phyloP scores from a whole-genome alignment of 2,797 vertebrate species.

The Amblyraja radiata region DNA sequence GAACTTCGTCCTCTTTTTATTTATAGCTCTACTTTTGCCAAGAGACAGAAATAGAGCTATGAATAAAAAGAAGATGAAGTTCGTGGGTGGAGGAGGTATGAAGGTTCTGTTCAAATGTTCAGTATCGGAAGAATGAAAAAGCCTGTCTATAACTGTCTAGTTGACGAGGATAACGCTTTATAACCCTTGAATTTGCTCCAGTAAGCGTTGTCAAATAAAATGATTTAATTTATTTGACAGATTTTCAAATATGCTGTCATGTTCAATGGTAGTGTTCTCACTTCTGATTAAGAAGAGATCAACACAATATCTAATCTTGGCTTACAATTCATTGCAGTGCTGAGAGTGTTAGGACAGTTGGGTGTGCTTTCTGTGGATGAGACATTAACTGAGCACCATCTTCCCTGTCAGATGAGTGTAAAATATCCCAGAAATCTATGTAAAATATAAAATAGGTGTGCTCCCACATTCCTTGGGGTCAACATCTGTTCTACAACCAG shows the following conservation, averaged over 20 bases:
- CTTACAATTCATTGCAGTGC: background rate
- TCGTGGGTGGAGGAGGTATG: background rate
- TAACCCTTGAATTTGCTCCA: background rate
- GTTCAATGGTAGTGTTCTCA: background rate
- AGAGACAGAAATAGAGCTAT: background rate
- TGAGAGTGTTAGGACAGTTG: background rate
- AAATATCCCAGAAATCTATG: background rate
- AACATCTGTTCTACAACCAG: background rate
- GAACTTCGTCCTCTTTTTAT: too few relatives aligned
- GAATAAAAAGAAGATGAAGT: background rate
- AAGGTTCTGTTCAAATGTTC: background rate
- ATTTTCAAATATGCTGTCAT: background rate
- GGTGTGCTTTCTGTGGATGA: background rate
- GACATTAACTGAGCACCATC: background rate
- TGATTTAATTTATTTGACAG: background rate
- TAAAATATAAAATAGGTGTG: background rate
- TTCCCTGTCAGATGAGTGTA: background rate
- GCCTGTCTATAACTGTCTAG: background rate
- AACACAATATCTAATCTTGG: background rate
- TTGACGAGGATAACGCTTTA: background rate
- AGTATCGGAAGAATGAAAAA: background rate
- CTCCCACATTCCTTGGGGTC: background rate
- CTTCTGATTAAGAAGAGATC: background rate
- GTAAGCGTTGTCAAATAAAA: constrained; percentile 1
- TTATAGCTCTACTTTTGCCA: too few relatives aligned